Evolutionary conservation across 2,888 invertebrate species (phyloP).

Genomic region (Caenorhabditis doughertyi): DNA sequence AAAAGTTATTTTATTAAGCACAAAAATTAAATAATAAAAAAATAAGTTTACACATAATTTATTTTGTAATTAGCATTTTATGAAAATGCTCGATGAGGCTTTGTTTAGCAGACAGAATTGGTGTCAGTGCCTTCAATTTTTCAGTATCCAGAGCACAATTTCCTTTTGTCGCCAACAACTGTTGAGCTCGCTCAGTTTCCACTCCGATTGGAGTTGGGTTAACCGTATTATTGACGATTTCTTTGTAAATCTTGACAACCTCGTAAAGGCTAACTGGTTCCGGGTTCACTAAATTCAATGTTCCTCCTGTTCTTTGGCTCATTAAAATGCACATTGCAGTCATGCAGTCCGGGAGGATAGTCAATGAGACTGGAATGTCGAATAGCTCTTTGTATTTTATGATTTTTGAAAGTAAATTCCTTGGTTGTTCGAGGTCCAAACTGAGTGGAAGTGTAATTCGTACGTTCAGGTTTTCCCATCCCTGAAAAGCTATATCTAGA

Average conservation of each 20-base stretch:
- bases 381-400: conserved; percentile 81
- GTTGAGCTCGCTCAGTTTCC: conserved; percentile 76
- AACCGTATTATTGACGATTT: conserved; percentile 73
- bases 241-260: conserved; percentile 79
- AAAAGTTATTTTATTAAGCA: neutral
- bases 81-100: conserved; percentile 62
- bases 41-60: conserved; percentile 13
- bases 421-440: conserved; percentile 76
- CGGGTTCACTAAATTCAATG: conserved; percentile 81
- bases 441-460: conserved; percentile 81
- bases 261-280: conserved; percentile 79
- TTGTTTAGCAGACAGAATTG: conserved; percentile 59
- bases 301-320: conserved; percentile 78
- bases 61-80: conserved; percentile 35
- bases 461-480: conserved; percentile 80
- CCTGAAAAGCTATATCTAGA: conserved; percentile 32
- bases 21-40: neutral
- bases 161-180: conserved; percentile 80
- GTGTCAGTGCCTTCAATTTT: conserved; percentile 62
- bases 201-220: conserved; percentile 73
- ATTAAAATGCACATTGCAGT: conserved; percentile 78
- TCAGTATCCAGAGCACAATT: conserved; percentile 79
- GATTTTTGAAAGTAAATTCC: conserved; percentile 81
- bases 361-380: conserved; percentile 82
- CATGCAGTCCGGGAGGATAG: conserved; percentile 81